A percentile compares a stretch with the other conserved stretches of the same genome.
These are phyloP conservation scores for Rhinophrynus dorsalis DNA, from an alignment of 2,797 vertebrate genomes.

Conservation along the genomic window DNA sequence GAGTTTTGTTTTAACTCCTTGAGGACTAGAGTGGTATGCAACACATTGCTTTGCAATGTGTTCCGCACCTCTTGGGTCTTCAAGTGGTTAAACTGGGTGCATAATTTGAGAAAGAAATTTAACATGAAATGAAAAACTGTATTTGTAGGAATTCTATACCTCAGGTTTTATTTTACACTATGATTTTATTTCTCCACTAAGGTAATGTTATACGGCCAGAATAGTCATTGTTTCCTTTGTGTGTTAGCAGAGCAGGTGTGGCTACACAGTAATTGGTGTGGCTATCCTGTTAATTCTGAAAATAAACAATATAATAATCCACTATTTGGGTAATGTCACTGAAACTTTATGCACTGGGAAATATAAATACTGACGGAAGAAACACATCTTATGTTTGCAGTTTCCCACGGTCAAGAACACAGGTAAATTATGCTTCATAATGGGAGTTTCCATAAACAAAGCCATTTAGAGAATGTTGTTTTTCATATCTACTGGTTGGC, in stretches of 20 bases:
- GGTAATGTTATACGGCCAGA: neutral
- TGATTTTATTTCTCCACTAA: too few relatives aligned
- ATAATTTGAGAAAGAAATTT: too few relatives aligned
- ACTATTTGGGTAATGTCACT: neutral
- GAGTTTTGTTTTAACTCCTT: too few relatives aligned
- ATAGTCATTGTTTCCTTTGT: neutral
- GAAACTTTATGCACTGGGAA: conserved; percentile 14
- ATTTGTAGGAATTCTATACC: too few relatives aligned
- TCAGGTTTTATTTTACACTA: too few relatives aligned
- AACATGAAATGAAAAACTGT: too few relatives aligned
- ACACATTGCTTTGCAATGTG: too few relatives aligned
- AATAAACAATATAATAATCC: conserved; percentile 14
- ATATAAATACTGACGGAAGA: conserved; percentile 11
- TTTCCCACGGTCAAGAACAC: neutral
- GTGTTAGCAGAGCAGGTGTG: neutral
- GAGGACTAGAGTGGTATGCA: too few relatives aligned
- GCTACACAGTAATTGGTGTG: neutral
- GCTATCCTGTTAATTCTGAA: neutral
- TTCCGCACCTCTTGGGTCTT: too few relatives aligned
- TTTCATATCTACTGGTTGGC: too few relatives aligned
- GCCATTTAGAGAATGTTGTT: neutral
- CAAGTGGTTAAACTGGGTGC: too few relatives aligned
- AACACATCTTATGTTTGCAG: neutral
- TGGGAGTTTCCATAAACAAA: neutral
- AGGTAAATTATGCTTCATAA: neutral